Conservation (phyloP, 2,888 invertebrate genomes). For the Schizotus pectinicornis region DNA sequence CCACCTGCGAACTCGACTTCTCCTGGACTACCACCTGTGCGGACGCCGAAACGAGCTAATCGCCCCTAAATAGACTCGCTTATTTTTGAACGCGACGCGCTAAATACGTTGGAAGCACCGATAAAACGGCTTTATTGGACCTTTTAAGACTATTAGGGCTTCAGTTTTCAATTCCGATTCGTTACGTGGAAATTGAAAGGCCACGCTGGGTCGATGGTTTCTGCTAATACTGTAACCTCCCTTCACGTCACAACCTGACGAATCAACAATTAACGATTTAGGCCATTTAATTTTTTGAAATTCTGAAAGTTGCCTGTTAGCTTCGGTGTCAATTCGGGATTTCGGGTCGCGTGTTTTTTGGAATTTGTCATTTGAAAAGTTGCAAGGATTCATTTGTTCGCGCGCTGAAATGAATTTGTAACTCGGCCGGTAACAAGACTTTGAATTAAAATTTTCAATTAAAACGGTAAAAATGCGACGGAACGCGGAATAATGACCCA, state of each 20-base stretch:
- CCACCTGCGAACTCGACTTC: conserved; percentile 20
- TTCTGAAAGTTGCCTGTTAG: not conserved
- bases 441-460: conserved; percentile 37
- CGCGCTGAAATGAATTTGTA: not conserved
- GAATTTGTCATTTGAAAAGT: too few species aligned
- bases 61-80: conserved; percentile 31
- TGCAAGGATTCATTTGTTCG: too few species aligned
- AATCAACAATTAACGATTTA: not conserved
- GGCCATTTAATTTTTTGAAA: not conserved
- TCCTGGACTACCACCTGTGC: conserved; percentile 34
- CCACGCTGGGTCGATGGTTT: not conserved
- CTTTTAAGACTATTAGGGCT: conserved; percentile 27
- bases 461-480: conserved; percentile 37
- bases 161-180: conserved; percentile 22
- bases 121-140: conserved; percentile 25
- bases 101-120: conserved; percentile 25
- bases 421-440: not conserved
- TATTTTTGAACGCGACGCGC: conserved; percentile 26
- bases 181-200: conserved; percentile 22
- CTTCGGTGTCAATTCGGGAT: not conserved
- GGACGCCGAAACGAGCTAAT: conserved; percentile 24
- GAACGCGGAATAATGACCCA: conserved; percentile 39
- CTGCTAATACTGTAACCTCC: not conserved
- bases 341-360: too few species aligned
- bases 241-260: not conserved